Conservation (phyloP, 2,888 invertebrate species). For the Aromia moschata region DNA sequence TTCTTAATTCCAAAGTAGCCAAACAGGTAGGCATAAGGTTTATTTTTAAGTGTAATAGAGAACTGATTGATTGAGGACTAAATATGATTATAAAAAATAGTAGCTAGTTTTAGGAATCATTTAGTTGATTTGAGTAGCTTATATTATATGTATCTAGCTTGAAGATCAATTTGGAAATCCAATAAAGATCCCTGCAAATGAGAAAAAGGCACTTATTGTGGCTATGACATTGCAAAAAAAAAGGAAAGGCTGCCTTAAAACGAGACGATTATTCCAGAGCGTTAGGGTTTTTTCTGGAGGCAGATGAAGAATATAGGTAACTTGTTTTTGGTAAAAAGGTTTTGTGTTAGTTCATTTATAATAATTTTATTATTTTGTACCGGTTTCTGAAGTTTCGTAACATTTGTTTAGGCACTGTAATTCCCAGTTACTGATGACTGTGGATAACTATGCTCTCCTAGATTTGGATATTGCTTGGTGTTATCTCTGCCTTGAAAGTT, state of each 20-base stretch:
- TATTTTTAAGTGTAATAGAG: too few species aligned
- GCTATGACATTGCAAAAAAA: slow-evolving; percentile 85
- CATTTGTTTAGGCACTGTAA: slow-evolving; percentile 68
- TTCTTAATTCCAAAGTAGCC: background rate
- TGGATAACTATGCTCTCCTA: slow-evolving; percentile 85
- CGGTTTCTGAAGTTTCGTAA: slow-evolving; percentile 15
- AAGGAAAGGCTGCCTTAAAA: slow-evolving; percentile 75
- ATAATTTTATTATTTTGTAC: background rate
- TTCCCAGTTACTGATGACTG: slow-evolving; percentile 71
- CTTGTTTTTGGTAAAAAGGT: background rate
- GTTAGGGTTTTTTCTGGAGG: slow-evolving; percentile 78
- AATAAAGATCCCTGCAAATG: slow-evolving; percentile 74
- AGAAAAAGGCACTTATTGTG: slow-evolving; percentile 75
- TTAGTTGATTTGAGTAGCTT: slow-evolving; percentile 5
- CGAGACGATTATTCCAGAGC: slow-evolving; percentile 74
- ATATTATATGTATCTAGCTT: slow-evolving; percentile 62
- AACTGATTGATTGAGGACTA: too few species aligned
- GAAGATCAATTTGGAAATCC: slow-evolving; percentile 83
- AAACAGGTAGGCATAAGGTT: too few species aligned
- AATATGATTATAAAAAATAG: slow-evolving; percentile 11
- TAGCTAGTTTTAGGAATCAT: slow-evolving; percentile 14
- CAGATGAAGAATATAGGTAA: slow-evolving; percentile 76
- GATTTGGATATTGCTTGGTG: slow-evolving; percentile 92
- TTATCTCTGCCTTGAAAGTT: slow-evolving; percentile 78
- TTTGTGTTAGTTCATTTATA: background rate